These are phyloP conservation scores for Rhinella marina DNA, from an alignment of 2,797 vertebrate species.

Conservation along the genomic window DNA sequence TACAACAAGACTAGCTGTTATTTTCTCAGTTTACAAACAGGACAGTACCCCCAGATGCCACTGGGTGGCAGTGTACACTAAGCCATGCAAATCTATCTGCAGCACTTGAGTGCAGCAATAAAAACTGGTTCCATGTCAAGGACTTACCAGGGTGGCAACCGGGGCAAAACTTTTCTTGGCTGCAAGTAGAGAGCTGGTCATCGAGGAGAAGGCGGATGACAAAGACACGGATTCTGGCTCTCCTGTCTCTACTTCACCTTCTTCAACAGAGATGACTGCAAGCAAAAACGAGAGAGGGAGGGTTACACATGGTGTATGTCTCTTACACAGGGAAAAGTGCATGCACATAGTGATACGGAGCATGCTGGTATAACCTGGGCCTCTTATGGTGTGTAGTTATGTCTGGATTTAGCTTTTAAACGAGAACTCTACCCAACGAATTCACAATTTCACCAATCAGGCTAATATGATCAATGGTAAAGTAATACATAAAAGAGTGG, in stretches of 20 bases:
- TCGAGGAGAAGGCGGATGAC: slow-evolving; percentile 64
- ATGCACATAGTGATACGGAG: not conserved
- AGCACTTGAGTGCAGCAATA: not conserved
- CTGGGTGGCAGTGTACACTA: no score
- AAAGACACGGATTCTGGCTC: slow-evolving; percentile 67
- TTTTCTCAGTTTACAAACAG: no score
- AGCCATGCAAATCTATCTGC: no score
- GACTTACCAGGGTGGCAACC: slow-evolving; percentile 79
- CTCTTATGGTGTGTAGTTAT: not conserved
- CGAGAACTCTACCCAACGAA: not conserved
- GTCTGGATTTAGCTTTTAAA: not conserved
- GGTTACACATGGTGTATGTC: not conserved
- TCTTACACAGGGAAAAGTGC: not conserved
- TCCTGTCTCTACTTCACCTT: slow-evolving; percentile 37
- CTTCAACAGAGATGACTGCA: slow-evolving; percentile 69
- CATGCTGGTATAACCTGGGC: not conserved
- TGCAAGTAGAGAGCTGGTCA: slow-evolving; percentile 64
- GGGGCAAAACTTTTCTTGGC: slow-evolving; percentile 68
- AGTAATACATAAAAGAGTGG: not conserved
- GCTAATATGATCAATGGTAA: not conserved
- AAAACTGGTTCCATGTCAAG: not conserved
- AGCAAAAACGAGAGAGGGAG: slow-evolving; percentile 48
- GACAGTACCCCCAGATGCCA: no score
- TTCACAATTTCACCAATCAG: not conserved
- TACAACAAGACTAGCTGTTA: no score